Evolutionary conservation across 2,113 vertebrate species (phyloP), one percentile per base, ranked within the genome.

Genomic region (Petrocephalus zakoni): DNA sequence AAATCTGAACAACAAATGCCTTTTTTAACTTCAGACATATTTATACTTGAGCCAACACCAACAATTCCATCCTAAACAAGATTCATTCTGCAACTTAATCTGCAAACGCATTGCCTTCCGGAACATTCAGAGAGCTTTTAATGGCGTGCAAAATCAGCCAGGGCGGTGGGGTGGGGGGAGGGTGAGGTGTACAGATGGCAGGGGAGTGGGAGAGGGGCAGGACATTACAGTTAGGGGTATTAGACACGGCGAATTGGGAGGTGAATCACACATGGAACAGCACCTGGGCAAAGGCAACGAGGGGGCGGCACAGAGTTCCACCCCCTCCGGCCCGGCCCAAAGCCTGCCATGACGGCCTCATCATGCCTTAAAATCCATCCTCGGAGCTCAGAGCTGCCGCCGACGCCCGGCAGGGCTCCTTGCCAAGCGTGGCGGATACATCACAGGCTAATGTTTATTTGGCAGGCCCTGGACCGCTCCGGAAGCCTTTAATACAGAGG

Each of bases 361-460:
- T 15, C n/a, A 17, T 9, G 47, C 13, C 22, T 34, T 34, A 68
- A 87, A 46, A 89, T 46, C n/a, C n/a, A 9, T n/a, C 84, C 61
- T 37, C 47, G 17, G 46, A 88, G 68, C 47, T 34, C n/a, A 53
- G 25, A 82, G 29, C n/a, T 42, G 47, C 87, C 1, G 13, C 19
- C 4, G 46, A 22, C 25, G 29, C 49, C 29, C 55, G 56, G 42
- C 46, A 22, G 52, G 83, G 37, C 37, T 11, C 9, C 5, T 3
- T 49, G 78, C 78, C 52, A 84, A 61, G 85, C 68, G 37, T 6
- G 34, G 55, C 4, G 42, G 85, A 89, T 61, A 13, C 4, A 64
- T 87, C 64, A 58, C 75, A 51, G 51, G 15, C 21, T 53, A 5
- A 64, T 87, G 78, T 88, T 84, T 88, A 58, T 61, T 83, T 83